phyloP scores from a whole-genome alignment of 2,888 invertebrate species.

The Conus canariensis region DNA sequence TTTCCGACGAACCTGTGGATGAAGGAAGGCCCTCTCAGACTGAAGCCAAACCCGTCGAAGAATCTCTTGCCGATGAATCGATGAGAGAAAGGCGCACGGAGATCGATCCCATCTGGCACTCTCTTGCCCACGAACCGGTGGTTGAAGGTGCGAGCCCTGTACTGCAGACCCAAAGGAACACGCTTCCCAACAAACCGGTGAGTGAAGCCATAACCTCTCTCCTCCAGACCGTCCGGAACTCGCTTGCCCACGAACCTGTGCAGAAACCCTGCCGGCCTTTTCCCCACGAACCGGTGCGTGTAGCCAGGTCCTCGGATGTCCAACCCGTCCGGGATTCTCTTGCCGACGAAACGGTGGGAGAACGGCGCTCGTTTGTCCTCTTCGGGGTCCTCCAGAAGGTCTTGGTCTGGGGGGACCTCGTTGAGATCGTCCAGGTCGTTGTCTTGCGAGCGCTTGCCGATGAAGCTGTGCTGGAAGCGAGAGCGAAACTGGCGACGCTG shows the following conservation, averaged over 20 bases:
- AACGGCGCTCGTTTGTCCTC: constrained; percentile 23
- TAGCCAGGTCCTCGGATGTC: constrained; percentile 33
- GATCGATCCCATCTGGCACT: not conserved
- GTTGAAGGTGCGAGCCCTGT: constrained; percentile 18
- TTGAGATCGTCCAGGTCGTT: not conserved
- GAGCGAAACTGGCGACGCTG: constrained; percentile 37
- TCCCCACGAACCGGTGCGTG: constrained; percentile 44
- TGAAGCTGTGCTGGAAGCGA: constrained; percentile 40
- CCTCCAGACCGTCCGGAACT: constrained; percentile 23
- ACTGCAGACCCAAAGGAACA: not conserved
- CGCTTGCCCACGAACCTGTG: constrained; percentile 49
- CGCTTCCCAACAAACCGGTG: constrained; percentile 47
- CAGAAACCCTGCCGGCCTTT: constrained; percentile 37
- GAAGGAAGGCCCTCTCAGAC: constrained; percentile 29
- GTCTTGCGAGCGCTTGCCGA: constrained; percentile 37
- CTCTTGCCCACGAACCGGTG: constrained; percentile 47
- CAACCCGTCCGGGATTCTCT: constrained; percentile 20
- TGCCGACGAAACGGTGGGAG: constrained; percentile 34
- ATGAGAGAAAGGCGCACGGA: constrained; percentile 40
- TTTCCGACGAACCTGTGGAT: constrained; percentile 48
- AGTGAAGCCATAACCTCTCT: constrained; percentile 29
- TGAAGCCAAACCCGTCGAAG: constrained; percentile 11
- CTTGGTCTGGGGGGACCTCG: not conserved
- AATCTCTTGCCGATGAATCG: constrained; percentile 46
- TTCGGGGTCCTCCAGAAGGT: not conserved